phyloP scores from a whole-genome alignment of 2,888 invertebrate species.

The Ochlodes sylvanus region DNA sequence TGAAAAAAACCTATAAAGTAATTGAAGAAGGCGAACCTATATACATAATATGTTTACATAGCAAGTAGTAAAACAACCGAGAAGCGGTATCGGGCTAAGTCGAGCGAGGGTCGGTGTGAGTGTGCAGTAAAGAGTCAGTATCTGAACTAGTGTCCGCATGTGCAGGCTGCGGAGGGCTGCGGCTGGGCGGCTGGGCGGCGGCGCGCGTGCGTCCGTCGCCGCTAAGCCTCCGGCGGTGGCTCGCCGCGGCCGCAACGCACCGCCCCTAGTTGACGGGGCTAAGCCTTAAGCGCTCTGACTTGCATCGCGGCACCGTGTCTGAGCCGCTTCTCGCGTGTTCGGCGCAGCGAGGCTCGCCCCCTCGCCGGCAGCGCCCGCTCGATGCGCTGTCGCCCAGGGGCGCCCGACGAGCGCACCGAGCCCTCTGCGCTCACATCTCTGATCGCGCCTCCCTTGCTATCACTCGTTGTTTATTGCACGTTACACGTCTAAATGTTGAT shows the following conservation, averaged over 20 bases:
- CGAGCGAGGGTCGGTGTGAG: slow-evolving; percentile 46
- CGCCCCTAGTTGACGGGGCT: slow-evolving; percentile 72
- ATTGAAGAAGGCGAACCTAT: slow-evolving; percentile 11
- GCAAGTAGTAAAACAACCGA: slow-evolving; percentile 42
- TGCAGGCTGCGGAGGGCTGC: slow-evolving; percentile 79
- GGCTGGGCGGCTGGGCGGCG: slow-evolving; percentile 66
- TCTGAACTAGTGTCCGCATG: slow-evolving; percentile 77
- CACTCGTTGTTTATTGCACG: slow-evolving; percentile 52
- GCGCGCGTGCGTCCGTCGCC: slow-evolving; percentile 62
- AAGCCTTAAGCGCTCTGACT: slow-evolving; percentile 70
- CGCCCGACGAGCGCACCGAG: slow-evolving; percentile 50
- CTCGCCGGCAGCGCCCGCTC: slow-evolving; percentile 45
- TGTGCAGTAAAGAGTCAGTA: slow-evolving; percentile 46
- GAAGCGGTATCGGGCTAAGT: slow-evolving; percentile 73
- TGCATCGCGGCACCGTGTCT: slow-evolving; percentile 72
- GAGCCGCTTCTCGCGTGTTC: slow-evolving; percentile 76
- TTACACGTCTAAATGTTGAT: slow-evolving; percentile 47
- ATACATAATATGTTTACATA: slow-evolving; percentile 20
- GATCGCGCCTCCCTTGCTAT: slow-evolving; percentile 65
- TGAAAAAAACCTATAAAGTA: slow-evolving; percentile 2
- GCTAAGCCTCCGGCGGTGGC: slow-evolving; percentile 56
- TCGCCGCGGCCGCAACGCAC: slow-evolving; percentile 57
- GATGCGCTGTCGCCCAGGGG: slow-evolving; percentile 46
- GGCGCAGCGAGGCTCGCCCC: slow-evolving; percentile 52
- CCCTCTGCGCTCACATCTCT: slow-evolving; percentile 56